Evolutionary conservation across 1,140 invertebrate genomes (phyloP).

Genomic region (Pissodes strobi): DNA sequence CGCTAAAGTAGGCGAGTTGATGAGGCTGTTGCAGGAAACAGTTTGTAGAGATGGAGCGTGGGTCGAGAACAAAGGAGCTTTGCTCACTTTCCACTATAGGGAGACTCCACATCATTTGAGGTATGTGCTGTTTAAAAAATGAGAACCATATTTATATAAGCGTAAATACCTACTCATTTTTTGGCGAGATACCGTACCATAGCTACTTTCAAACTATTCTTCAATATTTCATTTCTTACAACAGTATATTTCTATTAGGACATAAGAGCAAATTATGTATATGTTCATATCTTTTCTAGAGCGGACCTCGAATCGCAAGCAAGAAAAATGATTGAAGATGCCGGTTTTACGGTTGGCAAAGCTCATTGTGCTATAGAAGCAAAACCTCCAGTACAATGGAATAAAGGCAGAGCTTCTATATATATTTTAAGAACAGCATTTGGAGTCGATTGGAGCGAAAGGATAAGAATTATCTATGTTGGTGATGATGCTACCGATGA

Average conservation of each 20-base stretch:
- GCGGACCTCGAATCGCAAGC: slow-evolving; percentile 58
- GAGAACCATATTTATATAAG: background rate
- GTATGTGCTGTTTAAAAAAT: slow-evolving; percentile 58
- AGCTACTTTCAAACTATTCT: no score
- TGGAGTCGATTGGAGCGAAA: slow-evolving; percentile 88
- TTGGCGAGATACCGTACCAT: no score
- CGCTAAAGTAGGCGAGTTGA: slow-evolving; percentile 76
- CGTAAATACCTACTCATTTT: no score
- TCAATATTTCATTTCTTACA: no score
- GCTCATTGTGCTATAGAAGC: slow-evolving; percentile 87
- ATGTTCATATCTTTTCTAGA: slow-evolving; percentile 10
- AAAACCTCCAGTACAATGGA: slow-evolving; percentile 87
- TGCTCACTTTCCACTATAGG: slow-evolving; percentile 87
- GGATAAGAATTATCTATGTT: slow-evolving; percentile 87
- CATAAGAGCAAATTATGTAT: no score
- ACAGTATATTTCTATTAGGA: no score
- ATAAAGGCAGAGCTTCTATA: slow-evolving; percentile 87
- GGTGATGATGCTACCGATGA: slow-evolving; percentile 91
- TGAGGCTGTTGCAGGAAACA: slow-evolving; percentile 79
- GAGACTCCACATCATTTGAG: slow-evolving; percentile 74
- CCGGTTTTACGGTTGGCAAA: slow-evolving; percentile 75
- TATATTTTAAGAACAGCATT: slow-evolving; percentile 88
- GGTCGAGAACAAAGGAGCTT: slow-evolving; percentile 89
- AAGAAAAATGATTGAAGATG: slow-evolving; percentile 70
- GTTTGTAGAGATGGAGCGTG: slow-evolving; percentile 84